phyloP scores from a whole-genome alignment of 2,797 vertebrate species.

The Forpus xanthops region DNA sequence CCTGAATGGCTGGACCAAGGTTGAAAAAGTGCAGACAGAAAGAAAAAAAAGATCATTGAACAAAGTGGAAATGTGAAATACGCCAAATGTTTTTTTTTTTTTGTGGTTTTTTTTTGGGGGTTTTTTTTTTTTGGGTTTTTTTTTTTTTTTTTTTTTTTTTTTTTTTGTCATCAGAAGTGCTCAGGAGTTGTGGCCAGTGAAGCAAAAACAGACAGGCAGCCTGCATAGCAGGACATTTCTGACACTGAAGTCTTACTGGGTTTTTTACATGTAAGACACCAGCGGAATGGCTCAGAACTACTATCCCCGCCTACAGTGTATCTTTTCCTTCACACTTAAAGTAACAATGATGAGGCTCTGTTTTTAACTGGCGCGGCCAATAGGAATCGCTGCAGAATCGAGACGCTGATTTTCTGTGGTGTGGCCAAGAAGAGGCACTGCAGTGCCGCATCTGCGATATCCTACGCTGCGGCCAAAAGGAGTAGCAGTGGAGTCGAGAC shows the following conservation, averaged over 20 bases:
- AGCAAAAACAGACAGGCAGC: not conserved
- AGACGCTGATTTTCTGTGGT: too few relatives aligned
- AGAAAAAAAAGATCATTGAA: not conserved
- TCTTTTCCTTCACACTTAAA: slow-evolving; percentile 74
- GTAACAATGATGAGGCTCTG: too few relatives aligned
- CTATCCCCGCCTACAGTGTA: slow-evolving; percentile 74
- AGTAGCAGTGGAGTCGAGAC: too few relatives aligned
- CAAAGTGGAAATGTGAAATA: slow-evolving; percentile 41
- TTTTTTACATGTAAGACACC: slow-evolving; percentile 38
- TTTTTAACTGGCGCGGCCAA: too few relatives aligned
- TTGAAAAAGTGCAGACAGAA: slow-evolving; percentile 29
- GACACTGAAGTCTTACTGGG: slow-evolving; percentile 26
- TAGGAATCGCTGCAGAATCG: too few relatives aligned
- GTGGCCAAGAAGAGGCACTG: too few relatives aligned
- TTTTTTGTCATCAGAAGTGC: not conserved
- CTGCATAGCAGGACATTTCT: slow-evolving; percentile 25
- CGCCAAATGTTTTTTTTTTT: not conserved
- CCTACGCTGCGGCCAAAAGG: too few relatives aligned
- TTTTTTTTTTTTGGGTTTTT: too few relatives aligned
- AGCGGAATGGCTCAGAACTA: slow-evolving; percentile 64
- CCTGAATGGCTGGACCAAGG: slow-evolving; percentile 35
- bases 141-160: too few relatives aligned
- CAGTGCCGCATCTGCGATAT: too few relatives aligned
- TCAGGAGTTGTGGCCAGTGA: not conserved
- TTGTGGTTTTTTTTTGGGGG: too few relatives aligned